Conservation (phyloP, 2,888 invertebrate species). For the Noctua janthe region DNA sequence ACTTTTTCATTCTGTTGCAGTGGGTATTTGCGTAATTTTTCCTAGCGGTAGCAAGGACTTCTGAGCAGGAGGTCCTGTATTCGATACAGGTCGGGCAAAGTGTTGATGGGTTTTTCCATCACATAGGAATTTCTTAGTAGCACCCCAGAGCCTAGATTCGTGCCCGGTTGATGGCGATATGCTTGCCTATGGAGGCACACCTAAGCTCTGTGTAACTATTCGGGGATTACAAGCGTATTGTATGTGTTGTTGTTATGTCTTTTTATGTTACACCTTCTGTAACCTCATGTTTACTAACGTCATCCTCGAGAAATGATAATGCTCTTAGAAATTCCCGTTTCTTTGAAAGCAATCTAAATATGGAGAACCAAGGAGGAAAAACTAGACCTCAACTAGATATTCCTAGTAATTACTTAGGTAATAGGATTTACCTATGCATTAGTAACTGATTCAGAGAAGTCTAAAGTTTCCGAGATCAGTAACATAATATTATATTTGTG, state of each 20-base stretch:
- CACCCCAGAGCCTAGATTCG: background rate
- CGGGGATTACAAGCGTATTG: background rate
- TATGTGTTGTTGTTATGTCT: background rate
- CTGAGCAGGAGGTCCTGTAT: background rate
- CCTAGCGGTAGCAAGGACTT: background rate
- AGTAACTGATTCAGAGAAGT: constrained; percentile 15
- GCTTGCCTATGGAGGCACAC: no score
- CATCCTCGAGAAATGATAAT: background rate
- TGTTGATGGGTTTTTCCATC: background rate
- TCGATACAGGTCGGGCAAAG: background rate
- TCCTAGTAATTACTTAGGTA: background rate
- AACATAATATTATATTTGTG: background rate
- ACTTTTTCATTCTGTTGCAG: no score
- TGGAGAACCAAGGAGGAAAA: background rate
- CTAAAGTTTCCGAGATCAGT: background rate
- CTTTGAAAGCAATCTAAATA: background rate
- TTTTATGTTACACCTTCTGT: background rate
- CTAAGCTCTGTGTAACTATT: no score
- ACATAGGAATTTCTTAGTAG: background rate
- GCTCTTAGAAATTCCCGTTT: background rate
- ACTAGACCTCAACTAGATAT: background rate
- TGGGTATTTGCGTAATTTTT: no score
- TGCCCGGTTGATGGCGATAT: no score
- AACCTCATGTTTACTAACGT: background rate
- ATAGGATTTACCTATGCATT: constrained; percentile 3